phyloP scores from a whole-genome alignment of 2,888 invertebrate genomes.

The Pogonocherus hispidulus region DNA sequence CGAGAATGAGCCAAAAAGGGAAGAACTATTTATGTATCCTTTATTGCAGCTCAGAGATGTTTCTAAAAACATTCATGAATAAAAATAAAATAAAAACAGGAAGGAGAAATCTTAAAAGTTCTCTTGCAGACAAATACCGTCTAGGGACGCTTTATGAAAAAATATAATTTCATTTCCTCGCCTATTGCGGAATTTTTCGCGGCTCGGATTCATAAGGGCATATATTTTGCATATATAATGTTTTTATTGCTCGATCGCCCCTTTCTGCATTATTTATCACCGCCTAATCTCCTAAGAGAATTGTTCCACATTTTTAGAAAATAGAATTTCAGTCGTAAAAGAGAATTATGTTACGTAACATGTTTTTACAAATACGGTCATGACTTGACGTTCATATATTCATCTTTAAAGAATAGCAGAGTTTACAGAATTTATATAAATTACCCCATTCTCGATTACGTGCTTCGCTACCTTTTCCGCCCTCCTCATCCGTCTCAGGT shows the following conservation, averaged over 20 bases:
- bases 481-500: no score
- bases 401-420: no score
- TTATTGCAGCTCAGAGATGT: constrained; percentile 52
- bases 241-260: constrained; percentile 57
- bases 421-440: no score
- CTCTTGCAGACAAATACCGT: constrained; percentile 60
- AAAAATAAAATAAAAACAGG: constrained; percentile 61
- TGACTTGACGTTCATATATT: neutral
- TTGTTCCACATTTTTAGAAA: constrained; percentile 48
- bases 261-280: constrained; percentile 55
- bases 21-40: constrained; percentile 56
- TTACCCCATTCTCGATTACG: no score
- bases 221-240: constrained; percentile 62
- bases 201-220: constrained; percentile 57
- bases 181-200: constrained; percentile 58
- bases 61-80: constrained; percentile 60
- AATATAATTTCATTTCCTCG: constrained; percentile 63
- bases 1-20: constrained; percentile 18
- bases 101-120: constrained; percentile 59
- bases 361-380: constrained; percentile 17
- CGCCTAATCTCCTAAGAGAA: constrained; percentile 53
- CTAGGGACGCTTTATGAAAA: constrained; percentile 62
- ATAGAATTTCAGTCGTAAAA: constrained; percentile 37
- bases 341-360: constrained; percentile 18
- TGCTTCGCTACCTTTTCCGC: no score